Percentiles rank a stretch among this genome's conserved stretches.
Conservation (phyloP, 2,888 invertebrate genomes). For the Thymelicus acteon region DNA sequence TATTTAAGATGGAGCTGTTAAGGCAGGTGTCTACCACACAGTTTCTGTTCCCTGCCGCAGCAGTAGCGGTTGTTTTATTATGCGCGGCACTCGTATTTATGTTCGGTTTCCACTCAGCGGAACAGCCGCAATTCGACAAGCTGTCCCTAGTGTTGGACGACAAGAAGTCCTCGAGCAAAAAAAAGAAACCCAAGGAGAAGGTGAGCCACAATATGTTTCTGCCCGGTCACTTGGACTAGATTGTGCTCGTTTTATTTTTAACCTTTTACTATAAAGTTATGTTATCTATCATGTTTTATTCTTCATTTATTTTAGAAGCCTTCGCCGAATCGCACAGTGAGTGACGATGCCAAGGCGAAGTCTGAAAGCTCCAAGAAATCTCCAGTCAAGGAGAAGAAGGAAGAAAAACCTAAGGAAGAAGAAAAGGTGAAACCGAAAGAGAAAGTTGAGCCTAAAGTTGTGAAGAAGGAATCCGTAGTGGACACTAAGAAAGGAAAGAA, state of each 20-base stretch:
- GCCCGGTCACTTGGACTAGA: constrained; percentile 56
- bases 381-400: constrained; percentile 82
- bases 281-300: constrained; percentile 30
- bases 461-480: constrained; percentile 71
- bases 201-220: constrained; percentile 67
- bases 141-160: constrained; percentile 86
- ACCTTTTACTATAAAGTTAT: constrained; percentile 61
- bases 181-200: constrained; percentile 89
- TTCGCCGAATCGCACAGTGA: constrained; percentile 86
- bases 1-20: constrained; percentile 84
- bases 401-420: constrained; percentile 81
- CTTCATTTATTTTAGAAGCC: constrained; percentile 77
- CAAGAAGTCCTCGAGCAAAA: constrained; percentile 88
- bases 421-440: constrained; percentile 80
- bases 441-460: constrained; percentile 63
- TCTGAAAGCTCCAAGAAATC: constrained; percentile 86
- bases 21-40: constrained; percentile 84
- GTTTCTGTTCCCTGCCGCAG: constrained; percentile 83
- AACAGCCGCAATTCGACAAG: constrained; percentile 92
- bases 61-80: constrained; percentile 87
- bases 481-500: constrained; percentile 86
- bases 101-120: constrained; percentile 91
- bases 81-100: constrained; percentile 90
- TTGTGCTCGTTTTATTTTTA: constrained; percentile 81
- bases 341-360: constrained; percentile 83